These are phyloP conservation scores for Xerus inauris DNA, from an alignment of 2,113 vertebrate species.

Conservation along the genomic window DNA sequence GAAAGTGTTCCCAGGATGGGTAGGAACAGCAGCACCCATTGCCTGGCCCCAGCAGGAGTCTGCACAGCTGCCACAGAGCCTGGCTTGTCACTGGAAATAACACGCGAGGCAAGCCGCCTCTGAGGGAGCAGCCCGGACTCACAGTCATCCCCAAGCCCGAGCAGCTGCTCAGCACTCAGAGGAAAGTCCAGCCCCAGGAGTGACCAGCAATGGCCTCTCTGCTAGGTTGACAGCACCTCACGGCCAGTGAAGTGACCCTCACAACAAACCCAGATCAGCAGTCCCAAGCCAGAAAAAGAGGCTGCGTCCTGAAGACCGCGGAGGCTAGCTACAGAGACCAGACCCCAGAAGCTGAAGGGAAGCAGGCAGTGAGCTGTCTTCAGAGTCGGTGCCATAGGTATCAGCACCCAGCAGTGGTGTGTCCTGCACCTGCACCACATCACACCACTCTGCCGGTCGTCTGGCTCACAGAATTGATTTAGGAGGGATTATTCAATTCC, in stretches of 20 bases:
- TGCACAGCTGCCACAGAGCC: rapidly evolving
- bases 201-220: not conserved
- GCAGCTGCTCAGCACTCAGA: not conserved
- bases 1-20: not conserved
- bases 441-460: conserved; percentile 60
- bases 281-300: not conserved
- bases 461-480: conserved; percentile 78
- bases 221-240: not conserved
- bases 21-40: not conserved
- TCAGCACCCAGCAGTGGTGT: not conserved
- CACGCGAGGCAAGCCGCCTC: not conserved
- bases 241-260: not conserved
- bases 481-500: conserved; percentile 76
- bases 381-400: not conserved
- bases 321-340: not conserved
- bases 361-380: not conserved
- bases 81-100: not conserved
- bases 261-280: not conserved
- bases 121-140: not conserved
- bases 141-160: not conserved
- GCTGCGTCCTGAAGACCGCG: not conserved
- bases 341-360: not conserved
- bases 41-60: not conserved
- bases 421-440: not conserved
- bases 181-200: too few species aligned